Base-by-base conservation (phyloP, 2,888 invertebrate genomes). In the Phrixothrix hirtus region DNA sequence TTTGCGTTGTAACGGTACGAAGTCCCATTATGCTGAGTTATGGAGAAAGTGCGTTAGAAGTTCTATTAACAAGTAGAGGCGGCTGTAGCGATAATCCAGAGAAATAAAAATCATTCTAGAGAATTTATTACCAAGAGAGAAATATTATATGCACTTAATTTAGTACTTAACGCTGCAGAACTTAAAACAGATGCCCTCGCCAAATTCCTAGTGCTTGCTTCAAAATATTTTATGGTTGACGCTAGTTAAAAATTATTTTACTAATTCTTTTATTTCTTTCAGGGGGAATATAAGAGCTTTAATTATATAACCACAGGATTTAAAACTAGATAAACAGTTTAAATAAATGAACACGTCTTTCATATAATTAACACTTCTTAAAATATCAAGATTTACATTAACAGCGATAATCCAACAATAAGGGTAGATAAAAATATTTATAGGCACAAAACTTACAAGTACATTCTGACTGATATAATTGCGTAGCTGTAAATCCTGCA, bases 11-110 rank as follows among this genome's bases (percentile, higher is more conserved):
- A 56, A 42, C 41, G 56, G 53, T 38, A 50, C 56, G 54, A 55
- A 55, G 51, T 56, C 47, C 64, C 64, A 65, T 65, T 65, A 62
- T 55, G 42, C 62, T 65, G 64, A 65, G 60, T 65, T 65, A 65
- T 63, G 68, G 58, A 63, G 56, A 69, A 69, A 70, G 68, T 69
- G 71, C 69, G 71, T 71, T 64, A 63, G 66, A 69, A 70, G 66
- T 70, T 70, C 69, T 69, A 70, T 71, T 71, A 71, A 69, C 69
- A 68, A 58, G 65, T 63, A 58, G 62, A 59, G 61, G 61, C 65
- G 64, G 63, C 62, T 60, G 62, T 57, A 61, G 65, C 67, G 62
- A 67, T 69, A 68, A 69, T 69, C 67, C 66, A 50, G 56, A 57
- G 63, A 61, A 55, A 65, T 65, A 65, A 65, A 65, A 65, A 65